Evolutionary conservation across 1,140 invertebrate genomes (phyloP), one percentile per base, ranked within the genome.

Genomic region (Tenebrio molitor): DNA sequence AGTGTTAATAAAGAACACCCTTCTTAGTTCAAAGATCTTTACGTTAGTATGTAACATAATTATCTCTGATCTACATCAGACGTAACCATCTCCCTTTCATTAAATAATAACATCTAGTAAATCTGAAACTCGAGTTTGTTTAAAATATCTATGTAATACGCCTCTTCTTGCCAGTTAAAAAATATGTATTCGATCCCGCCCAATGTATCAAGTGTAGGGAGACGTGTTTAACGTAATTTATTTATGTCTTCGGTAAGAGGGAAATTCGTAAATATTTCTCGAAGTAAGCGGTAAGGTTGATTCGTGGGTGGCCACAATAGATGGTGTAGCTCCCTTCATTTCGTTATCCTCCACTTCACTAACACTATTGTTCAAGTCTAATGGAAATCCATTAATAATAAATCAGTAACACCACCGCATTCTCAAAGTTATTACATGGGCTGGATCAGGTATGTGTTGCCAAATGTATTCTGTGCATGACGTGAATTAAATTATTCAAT

Each of bases 371-470:
- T 78, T 78, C 74, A 77, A 67, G 70, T 71, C 76, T 79, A 79
- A 79, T 79, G 78, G 78, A 78, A 78, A 77, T 74, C 75, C 76
- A 79, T 79, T 78, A 79, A 79, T 79, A 79, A 79, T 79, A 79
- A 79, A 79, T 79, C 75, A 78, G 73, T 74, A 76, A 76, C 77
- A 77, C 70, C 74, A 64, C 66, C 69, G 46, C 36, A 68, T 46
- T 74, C 58, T 68, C 71, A 75, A 68, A 79, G 72, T 77, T 77
- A 79, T 76, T 76, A 71, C 74, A 64, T 65, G 50, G 68, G 70
- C 50, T 58, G 50, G 50, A 58, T 58, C 50, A 58, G 50, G 50
- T 58, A 58, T 58, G 41, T 72, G 65, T 58, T 58, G 50, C 64
- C 36, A 58, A 58, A 58, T 58, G 50, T 58, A 58, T 58, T 58